Conservation (phyloP, 1,140 invertebrate species). For the Plectrocnemia conspersa region DNA sequence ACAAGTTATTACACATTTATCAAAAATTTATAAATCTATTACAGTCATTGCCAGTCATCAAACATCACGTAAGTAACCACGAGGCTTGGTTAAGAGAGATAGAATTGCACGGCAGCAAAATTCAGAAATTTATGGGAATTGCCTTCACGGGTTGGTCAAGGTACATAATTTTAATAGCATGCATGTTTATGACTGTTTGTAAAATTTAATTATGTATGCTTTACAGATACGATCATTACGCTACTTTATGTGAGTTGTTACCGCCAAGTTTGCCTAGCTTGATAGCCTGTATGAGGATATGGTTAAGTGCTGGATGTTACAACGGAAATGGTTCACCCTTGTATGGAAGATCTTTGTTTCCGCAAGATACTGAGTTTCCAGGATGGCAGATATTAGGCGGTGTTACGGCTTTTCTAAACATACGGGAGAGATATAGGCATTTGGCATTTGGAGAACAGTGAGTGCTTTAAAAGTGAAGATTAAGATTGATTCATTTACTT, state of each 20-base stretch:
- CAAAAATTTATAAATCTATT: constrained; percentile 24
- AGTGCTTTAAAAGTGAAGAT: constrained; percentile 38
- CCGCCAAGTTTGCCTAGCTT: constrained; percentile 69
- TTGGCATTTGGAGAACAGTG: constrained; percentile 60
- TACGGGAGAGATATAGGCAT: constrained; percentile 52
- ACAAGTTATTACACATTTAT: too few relatives aligned
- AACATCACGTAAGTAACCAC: constrained; percentile 64
- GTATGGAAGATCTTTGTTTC: constrained; percentile 6
- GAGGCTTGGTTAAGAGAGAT: constrained; percentile 61
- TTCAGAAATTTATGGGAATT: constrained; percentile 57
- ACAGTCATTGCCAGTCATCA: constrained; percentile 53
- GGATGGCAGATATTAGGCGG: constrained; percentile 57
- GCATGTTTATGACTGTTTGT: constrained; percentile 6
- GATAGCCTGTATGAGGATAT: constrained; percentile 56
- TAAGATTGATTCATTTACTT: neutral
- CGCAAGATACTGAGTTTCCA: constrained; percentile 55
- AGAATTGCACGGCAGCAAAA: constrained; percentile 47
- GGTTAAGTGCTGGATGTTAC: constrained; percentile 42
- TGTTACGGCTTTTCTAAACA: constrained; percentile 56
- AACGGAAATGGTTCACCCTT: neutral
- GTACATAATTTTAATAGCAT: constrained; percentile 38
- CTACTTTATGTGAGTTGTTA: constrained; percentile 81
- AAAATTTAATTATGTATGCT: constrained; percentile 22
- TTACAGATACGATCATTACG: constrained; percentile 88
- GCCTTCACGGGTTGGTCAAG: constrained; percentile 70